Evolutionary conservation across 2,797 vertebrate species (phyloP), one percentile per base, ranked within the genome.

Genomic region (Acipenser oxyrinchus): DNA sequence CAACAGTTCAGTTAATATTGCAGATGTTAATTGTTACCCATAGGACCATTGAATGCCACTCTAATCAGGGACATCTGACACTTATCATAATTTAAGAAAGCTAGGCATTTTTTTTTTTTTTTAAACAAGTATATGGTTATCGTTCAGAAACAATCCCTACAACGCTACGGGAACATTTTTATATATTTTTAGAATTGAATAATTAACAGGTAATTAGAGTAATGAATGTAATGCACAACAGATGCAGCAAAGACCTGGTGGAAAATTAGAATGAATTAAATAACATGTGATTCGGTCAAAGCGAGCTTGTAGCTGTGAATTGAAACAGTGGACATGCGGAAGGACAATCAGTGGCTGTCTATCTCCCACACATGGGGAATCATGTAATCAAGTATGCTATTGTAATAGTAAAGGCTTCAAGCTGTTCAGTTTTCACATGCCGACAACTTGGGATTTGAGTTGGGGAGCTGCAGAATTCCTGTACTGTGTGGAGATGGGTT

Each of bases 201-300:
- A 86, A 90, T 90, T 84, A 90, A 87, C 86, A 82, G 79, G 77
- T 83, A 86, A 88, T 89, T 87, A 80, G 73, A 79, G 69, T 86
- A 86, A 85, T 83, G 75, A 78, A 76, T 37, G 37, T 37, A 37
- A 37, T 82, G 70, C 71, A 75, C 71, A 83, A 75, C 85, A 88
- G 87, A 87, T 90, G 80, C 80, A 81, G 78, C 73, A 70, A 83
- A 83, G 82, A 86, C 77, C 81, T 84, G 80, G 74, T 81, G 72
- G 78, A 86, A 83, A 81, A 84, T 83, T 80, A 77, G 74, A 78
- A 73, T 73, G 75, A 81, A 81, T 85, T 82, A 78, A 71, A 64
- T 81, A 77, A 77, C 78, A 72, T 68, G 75, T 66, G 73, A 80
- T 81, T 81, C 83, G 81, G 81, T 78, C 70, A 78, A 77, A 71